These are phyloP conservation scores for Watsonalla cultraria DNA, from an alignment of 2,888 invertebrate species.

Conservation along the genomic window DNA sequence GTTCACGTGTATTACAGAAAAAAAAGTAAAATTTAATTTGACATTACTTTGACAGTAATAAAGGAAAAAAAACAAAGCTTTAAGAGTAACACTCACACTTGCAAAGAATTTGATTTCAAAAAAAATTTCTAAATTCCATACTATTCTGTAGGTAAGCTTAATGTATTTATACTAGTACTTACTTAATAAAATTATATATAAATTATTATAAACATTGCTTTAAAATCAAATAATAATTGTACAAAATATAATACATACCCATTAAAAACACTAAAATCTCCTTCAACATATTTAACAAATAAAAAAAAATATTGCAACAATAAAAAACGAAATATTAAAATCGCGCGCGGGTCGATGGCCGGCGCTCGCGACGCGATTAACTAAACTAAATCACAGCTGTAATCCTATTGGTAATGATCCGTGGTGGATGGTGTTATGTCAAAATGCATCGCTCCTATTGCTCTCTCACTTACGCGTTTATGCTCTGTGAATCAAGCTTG, in stretches of 20 bases:
- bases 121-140: no score
- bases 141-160: no score
- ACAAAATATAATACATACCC: constrained; percentile 35
- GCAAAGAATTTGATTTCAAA: no score
- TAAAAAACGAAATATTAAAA: constrained; percentile 5
- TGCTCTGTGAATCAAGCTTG: no score
- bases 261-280: constrained; percentile 33
- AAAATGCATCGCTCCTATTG: not conserved
- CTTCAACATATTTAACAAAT: constrained; percentile 42
- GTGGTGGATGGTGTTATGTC: constrained; percentile 29
- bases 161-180: no score
- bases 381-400: constrained; percentile 39
- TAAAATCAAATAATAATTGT: constrained; percentile 1
- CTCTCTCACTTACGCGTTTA: not conserved
- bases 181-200: no score
- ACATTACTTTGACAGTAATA: no score
- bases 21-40: no score
- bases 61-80: no score
- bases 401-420: constrained; percentile 47
- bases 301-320: constrained; percentile 27
- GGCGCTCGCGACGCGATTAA: constrained; percentile 36
- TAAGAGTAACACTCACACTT: no score
- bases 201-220: constrained; percentile 5
- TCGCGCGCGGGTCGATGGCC: constrained; percentile 34
- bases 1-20: no score